Evolutionary conservation across 2,797 vertebrate species (phyloP).

Genomic region (Acipenser ruthenus): DNA sequence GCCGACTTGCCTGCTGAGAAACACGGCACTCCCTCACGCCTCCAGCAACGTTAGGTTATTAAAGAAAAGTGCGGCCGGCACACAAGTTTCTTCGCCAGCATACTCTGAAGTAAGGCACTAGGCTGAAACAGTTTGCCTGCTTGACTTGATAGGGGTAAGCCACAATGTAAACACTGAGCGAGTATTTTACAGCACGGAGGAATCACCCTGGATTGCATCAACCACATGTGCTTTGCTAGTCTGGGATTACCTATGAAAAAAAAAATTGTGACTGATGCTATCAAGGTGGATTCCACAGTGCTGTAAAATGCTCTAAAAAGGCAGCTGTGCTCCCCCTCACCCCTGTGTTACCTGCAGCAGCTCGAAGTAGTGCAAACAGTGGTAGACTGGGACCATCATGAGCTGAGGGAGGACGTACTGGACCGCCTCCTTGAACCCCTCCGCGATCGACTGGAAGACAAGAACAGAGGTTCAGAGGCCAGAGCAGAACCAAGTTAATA

Average conservation of each 20-base stretch:
- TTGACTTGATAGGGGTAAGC: not conserved
- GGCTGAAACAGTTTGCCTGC: not conserved
- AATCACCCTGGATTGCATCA: too few relatives aligned
- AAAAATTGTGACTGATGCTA: too few relatives aligned
- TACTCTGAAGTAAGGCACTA: not conserved
- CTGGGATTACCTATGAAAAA: too few relatives aligned
- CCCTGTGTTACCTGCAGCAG: slow-evolving; percentile 76
- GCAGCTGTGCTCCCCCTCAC: slow-evolving; percentile 7
- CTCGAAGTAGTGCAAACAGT: slow-evolving; percentile 97
- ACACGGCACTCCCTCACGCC: too few relatives aligned
- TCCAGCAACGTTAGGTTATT: too few relatives aligned
- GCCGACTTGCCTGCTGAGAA: too few relatives aligned
- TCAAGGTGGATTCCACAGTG: too few relatives aligned
- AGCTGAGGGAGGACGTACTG: slow-evolving; percentile 91
- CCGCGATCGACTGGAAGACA: slow-evolving; percentile 74
- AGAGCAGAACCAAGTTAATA: not conserved
- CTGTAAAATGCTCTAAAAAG: too few relatives aligned
- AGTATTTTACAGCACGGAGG: too few relatives aligned
- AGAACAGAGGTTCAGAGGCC: not conserved
- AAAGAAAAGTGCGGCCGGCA: not conserved
- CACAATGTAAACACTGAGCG: too few relatives aligned
- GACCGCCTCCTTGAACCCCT: slow-evolving; percentile 92
- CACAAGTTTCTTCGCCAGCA: not conserved
- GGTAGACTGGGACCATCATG: slow-evolving; percentile 93
- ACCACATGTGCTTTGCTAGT: too few relatives aligned